These are phyloP conservation scores for Leptogaster cylindrica DNA, from an alignment of 2,888 invertebrate genomes.

Conservation along the genomic window DNA sequence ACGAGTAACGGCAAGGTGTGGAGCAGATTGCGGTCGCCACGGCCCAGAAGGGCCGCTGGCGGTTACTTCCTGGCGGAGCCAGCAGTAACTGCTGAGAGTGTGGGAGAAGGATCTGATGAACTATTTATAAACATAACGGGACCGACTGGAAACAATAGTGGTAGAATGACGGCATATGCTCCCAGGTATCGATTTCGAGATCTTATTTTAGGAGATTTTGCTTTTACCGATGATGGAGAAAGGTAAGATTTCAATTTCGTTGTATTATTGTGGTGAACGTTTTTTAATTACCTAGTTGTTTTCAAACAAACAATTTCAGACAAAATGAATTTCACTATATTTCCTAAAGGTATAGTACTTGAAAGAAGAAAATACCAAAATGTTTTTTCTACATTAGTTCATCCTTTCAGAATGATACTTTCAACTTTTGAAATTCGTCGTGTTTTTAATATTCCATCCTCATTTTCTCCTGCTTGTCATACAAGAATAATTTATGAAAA, in stretches of 20 bases:
- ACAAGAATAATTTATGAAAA: no score
- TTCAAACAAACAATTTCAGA: no score
- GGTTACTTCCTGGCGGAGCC: slow-evolving; percentile 56
- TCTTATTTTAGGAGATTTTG: slow-evolving; percentile 77
- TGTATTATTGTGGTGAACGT: no score
- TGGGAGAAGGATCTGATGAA: slow-evolving; percentile 53
- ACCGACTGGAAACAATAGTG: slow-evolving; percentile 50
- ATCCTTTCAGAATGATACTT: no score
- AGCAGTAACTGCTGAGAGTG: slow-evolving; percentile 53
- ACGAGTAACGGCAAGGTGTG: slow-evolving; percentile 56
- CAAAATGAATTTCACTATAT: no score
- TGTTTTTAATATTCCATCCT: no score
- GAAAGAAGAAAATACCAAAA: no score
- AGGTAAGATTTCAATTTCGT: slow-evolving; percentile 74
- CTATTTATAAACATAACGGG: slow-evolving; percentile 57
- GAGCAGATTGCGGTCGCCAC: slow-evolving; percentile 61
- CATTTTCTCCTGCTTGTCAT: no score
- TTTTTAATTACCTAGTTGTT: no score
- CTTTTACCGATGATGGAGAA: slow-evolving; percentile 78
- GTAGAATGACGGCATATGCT: slow-evolving; percentile 53
- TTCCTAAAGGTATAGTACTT: no score
- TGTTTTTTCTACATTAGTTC: no score
- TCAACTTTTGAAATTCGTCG: no score
- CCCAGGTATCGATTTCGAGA: slow-evolving; percentile 78
- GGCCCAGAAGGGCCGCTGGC: slow-evolving; percentile 62